These are phyloP conservation scores for Acanthacorydalis orientalis DNA, from an alignment of 2,888 invertebrate genomes.

Conservation along the genomic window DNA sequence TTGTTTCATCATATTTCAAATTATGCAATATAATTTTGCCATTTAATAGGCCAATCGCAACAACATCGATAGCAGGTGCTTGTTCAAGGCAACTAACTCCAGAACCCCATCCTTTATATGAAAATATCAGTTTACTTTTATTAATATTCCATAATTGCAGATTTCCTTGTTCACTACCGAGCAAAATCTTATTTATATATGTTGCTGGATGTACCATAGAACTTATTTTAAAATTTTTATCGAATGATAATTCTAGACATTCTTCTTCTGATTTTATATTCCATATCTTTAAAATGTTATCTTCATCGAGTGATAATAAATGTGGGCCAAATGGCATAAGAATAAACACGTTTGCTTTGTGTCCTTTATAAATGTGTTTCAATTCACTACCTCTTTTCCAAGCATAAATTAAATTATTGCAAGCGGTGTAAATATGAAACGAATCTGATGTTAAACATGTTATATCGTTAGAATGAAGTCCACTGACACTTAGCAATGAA, in stretches of 20 bases:
- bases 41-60: conserved; percentile 69
- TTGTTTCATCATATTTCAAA: conserved; percentile 61
- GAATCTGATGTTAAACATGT: conserved; percentile 60
- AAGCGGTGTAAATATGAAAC: conserved; percentile 61
- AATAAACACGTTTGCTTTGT: conserved; percentile 51
- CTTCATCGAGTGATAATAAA: conserved; percentile 69
- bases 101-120: conserved; percentile 58
- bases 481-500: conserved; percentile 67
- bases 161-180: conserved; percentile 72
- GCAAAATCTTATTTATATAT: conserved; percentile 82
- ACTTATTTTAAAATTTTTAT: conserved; percentile 56
- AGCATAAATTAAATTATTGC: conserved; percentile 61
- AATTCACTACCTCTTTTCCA: conserved; percentile 80
- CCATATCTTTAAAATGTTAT: conserved; percentile 66
- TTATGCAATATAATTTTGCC: conserved; percentile 79
- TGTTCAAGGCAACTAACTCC: conserved; percentile 62
- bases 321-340: conserved; percentile 76
- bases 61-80: conserved; percentile 84
- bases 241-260: conserved; percentile 50
- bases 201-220: conserved; percentile 83
- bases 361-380: conserved; percentile 63
- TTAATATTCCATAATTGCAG: conserved; percentile 85
- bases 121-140: conserved; percentile 54
- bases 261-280: conserved; percentile 59
- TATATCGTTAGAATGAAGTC: conserved; percentile 63